Base-by-base conservation (phyloP, 1,140 invertebrate species). In the Mactra quadrangularis region DNA sequence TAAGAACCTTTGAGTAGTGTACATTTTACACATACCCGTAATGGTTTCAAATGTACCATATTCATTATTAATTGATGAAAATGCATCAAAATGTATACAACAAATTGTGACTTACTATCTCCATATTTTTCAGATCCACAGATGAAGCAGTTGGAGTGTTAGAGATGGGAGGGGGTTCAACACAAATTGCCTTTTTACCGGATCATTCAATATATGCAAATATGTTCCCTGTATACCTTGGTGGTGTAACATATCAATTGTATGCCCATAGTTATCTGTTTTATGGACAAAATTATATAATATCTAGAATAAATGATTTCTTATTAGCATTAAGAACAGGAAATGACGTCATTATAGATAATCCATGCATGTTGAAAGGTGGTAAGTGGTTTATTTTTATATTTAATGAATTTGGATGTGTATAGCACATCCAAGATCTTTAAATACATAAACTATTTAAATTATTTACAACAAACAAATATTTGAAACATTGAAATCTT, bases 131-230 rank as follows among this genome's bases (percentile, higher is more conserved):
- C 83, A 90, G 88, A 47, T 52, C 66, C 35, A 52, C 62, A 31
- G 83, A 55, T 35, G 55, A 90, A 70, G 82, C 88, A 17, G 82
- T 88, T 35, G 94, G 94, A 3, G 90, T 94, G 7, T 84, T 95
- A 27, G 94, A 95, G 87, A 90, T 95, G 89, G 94, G 94, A 52
- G 94, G 94, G 50, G 94, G 94, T 0, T 95, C 94, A 1, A 94
- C 94, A 9, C 94, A 95, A 87, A 94, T 94, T 38, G 90, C 94
- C 2, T 94, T 94, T 87, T 86, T 90, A 22, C 91, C 92, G 19
- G 81, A 85, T 52, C 86, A 78, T 2, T 87, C 88, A 9, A 70
- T 92, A 29, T 87, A 89, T 70, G 88, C 88, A 52, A 88, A 90
- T 50, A 94, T 91, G 87, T 93, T 85, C 81, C 88, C 70, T 31